phyloP scores from a whole-genome alignment of 2,888 invertebrate species.

The Venustoraphidia nigricollis region DNA sequence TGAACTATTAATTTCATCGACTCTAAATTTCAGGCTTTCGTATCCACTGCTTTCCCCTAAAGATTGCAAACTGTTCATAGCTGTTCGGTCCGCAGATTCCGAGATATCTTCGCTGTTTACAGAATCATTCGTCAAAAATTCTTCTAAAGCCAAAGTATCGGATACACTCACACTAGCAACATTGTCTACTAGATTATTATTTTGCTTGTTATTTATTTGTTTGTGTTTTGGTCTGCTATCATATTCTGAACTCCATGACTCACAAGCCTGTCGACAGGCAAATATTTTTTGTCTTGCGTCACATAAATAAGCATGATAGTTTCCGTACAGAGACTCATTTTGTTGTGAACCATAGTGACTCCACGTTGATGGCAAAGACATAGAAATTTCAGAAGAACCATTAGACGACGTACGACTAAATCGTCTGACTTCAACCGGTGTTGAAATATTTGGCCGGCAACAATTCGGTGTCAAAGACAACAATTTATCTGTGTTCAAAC shows the following conservation, averaged over 20 bases:
- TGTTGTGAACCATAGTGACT: slow-evolving; percentile 35
- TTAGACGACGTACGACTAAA: neutral
- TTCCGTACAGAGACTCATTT: slow-evolving; percentile 56
- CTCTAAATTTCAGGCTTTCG: slow-evolving; percentile 49
- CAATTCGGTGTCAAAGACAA: slow-evolving; percentile 56
- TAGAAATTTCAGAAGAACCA: neutral
- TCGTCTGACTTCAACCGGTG: neutral
- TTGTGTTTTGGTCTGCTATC: slow-evolving; percentile 31
- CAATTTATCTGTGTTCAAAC: slow-evolving; percentile 60
- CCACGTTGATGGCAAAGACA: slow-evolving; percentile 26
- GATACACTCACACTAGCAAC: too few species aligned
- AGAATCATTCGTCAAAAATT: slow-evolving; percentile 13
- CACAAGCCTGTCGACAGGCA: slow-evolving; percentile 57
- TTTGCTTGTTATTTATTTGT: too few species aligned
- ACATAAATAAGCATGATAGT: slow-evolving; percentile 73
- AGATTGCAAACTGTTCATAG: slow-evolving; percentile 46
- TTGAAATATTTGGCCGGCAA: slow-evolving; percentile 23
- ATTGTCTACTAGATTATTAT: too few species aligned
- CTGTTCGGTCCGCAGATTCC: slow-evolving; percentile 5
- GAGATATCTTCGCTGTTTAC: slow-evolving; percentile 19
- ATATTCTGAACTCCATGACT: slow-evolving; percentile 44
- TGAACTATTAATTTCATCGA: slow-evolving; percentile 31
- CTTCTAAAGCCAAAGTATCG: too few species aligned
- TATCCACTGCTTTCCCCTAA: slow-evolving; percentile 66
- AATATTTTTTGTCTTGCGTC: slow-evolving; percentile 69